phyloP scores from a whole-genome alignment of 2,888 invertebrate genomes.

The Eupeodes luniger region DNA sequence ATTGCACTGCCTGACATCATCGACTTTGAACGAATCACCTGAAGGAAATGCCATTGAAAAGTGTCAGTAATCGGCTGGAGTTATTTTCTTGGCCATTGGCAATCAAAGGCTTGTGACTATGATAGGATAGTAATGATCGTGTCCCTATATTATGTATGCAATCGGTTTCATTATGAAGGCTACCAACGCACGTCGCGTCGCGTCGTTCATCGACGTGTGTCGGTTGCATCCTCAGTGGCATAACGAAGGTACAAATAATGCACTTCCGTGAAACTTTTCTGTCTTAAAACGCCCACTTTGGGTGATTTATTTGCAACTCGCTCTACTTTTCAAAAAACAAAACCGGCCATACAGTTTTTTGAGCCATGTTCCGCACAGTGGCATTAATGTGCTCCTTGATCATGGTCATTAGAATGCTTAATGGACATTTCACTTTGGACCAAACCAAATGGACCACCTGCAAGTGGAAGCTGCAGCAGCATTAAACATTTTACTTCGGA shows the following conservation, averaged over 20 bases:
- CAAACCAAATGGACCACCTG: conserved; percentile 72
- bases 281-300: conserved; percentile 44
- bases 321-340: conserved; percentile 32
- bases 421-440: conserved; percentile 66
- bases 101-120: neutral
- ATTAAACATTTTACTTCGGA: conserved; percentile 6
- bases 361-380: conserved; percentile 39
- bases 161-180: conserved; percentile 7
- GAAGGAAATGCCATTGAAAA: conserved; percentile 59
- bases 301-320: conserved; percentile 32
- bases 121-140: conserved; percentile 18
- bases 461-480: conserved; percentile 44
- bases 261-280: neutral
- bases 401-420: conserved; percentile 63
- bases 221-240: no score
- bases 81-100: conserved; percentile 1
- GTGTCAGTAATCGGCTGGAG: conserved; percentile 47
- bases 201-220: no score
- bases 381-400: conserved; percentile 73
- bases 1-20: conserved; percentile 48
- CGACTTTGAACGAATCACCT: conserved; percentile 40
- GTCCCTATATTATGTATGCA: neutral
- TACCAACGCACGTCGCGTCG: conserved; percentile 2
- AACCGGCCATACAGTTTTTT: conserved; percentile 38
- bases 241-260: conserved; percentile 16